Base-by-base conservation (phyloP, 2,888 invertebrate genomes). In the Cerastoderma edule region DNA sequence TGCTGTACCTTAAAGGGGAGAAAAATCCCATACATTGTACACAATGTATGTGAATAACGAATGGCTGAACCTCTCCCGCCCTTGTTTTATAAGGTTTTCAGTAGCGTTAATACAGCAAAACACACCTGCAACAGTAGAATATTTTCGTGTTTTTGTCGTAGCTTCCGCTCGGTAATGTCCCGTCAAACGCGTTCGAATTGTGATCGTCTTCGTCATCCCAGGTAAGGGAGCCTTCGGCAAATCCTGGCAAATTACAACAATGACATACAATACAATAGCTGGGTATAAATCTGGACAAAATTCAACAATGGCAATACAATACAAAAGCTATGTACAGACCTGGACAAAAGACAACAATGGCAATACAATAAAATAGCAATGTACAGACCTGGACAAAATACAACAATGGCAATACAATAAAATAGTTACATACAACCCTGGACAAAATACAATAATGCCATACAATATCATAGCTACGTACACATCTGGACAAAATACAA, bases 91-190 rank as follows among this genome's bases (percentile, higher is more conserved):
- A 10, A 22, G 50, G 22, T 22, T 10, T 50, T 19, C 50, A 50
- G 22, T 10, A 19, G 22, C 50, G 13, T 50, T 50, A 24, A n/a
- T 44, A 44, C 44, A 44, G 22, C 10, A 53, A 53, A 32, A 30
- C 3, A n/a, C 22, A 68, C 68, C 69, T 69, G 63, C 69, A 69
- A 32, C 69, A 69, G 63, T 69, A 69, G 60, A 48, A 69, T 48
- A 69, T 69, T 32, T 57, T 69, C 5, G 69, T 69, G 32, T 69
- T 60, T 4, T 16, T 30, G 30, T 46, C 60, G 63, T 32, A 69
- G 10, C 16, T 24, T n/a, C 69, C 69, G 13, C 46, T 57, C 19
- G 69, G 69, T n/a, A 69, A 32, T 6, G 63, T 63, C 10, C 60
- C 69, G 8, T 63, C 48, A n/a, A 22, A 24, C 13, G 27, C 27